Evolutionary conservation across 2,888 invertebrate genomes (phyloP), one percentile per base, ranked within the genome.

Genomic region (Temnothorax unifasciatus): DNA sequence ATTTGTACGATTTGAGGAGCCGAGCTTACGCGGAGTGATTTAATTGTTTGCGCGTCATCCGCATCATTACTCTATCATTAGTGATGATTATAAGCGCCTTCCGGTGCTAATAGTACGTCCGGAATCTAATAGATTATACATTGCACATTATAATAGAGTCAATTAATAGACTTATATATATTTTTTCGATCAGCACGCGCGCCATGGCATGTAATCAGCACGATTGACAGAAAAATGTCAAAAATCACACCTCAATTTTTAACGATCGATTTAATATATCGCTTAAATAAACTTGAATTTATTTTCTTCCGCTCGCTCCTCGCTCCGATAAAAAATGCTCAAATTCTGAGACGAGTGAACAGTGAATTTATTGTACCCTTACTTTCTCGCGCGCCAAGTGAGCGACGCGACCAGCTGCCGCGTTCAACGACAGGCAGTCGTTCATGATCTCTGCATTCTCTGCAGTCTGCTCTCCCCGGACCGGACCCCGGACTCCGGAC

Each of bases 361-460:
- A 25, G 11, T 59, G 25, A 15, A 41, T 75, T 54, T 29, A 29
- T 29, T 29, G 3, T 15, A 25, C 0, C n/a, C 44, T 87, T 85
- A 93, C 93, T 88, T 92, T 92, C 38, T 92, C 91, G 0, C 83
- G 88, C 2, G 89, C 64, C n/a, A 87, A 61, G 1, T 81, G 82
- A 15, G 59, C 61, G 8, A 88, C 57, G 4, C 92, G 88, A 66
- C 59, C 87, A 21, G 66, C 29, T 47, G 52, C 85, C 6, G 86
- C 82, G 29, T 88, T 82, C 66, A 91, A 34, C 2, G 91, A 90
- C 18, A 91, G 76, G 25, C 85, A 84, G 15, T 86, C 87, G 66
- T 86, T 90, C 84, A 86, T 88, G 44, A 47, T 18, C 5, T 11
- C 18, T 66, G 4, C 29, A 25, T 2, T 25, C 25, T 21, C 21